Percentiles rank a stretch among this genome's conserved stretches.
Conservation (phyloP, 2,113 vertebrate species). For the Rhea americana region DNA sequence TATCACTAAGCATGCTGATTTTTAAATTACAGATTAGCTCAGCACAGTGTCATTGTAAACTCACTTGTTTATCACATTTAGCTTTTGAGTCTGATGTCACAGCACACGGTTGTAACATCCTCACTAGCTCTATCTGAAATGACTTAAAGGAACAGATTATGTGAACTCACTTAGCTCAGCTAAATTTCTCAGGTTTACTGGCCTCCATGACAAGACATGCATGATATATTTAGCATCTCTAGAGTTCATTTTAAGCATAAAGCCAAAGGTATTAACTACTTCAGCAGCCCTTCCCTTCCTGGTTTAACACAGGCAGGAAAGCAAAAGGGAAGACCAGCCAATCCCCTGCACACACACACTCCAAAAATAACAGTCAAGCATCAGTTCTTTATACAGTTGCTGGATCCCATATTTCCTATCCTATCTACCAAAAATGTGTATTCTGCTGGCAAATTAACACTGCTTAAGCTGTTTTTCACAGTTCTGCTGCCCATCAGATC, state of each 20-base stretch:
- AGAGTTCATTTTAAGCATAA: not conserved
- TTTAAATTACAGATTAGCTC: not conserved
- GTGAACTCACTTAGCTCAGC: not conserved
- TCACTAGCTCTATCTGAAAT: not conserved
- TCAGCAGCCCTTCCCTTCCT: not conserved
- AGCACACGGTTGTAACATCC: not conserved
- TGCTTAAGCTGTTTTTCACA: not conserved
- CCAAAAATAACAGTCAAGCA: slow-evolving; percentile 1
- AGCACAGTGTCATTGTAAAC: not conserved
- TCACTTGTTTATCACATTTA: not conserved
- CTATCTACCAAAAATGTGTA: not conserved
- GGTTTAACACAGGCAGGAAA: not conserved
- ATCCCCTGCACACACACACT: not conserved
- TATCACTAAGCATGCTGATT: not conserved
- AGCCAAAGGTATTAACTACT: not conserved
- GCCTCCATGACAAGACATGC: not conserved
- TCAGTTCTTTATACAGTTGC: not conserved
- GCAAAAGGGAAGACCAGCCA: not conserved
- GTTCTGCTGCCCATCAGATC: not conserved
- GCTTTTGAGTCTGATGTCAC: not conserved
- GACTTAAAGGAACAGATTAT: not conserved
- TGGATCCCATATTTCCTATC: not conserved
- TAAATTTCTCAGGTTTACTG: not conserved
- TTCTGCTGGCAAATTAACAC: not conserved
- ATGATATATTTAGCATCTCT: not conserved